Evolutionary conservation across 1,140 invertebrate genomes (phyloP).

Genomic region (Drosophila arizonae): DNA sequence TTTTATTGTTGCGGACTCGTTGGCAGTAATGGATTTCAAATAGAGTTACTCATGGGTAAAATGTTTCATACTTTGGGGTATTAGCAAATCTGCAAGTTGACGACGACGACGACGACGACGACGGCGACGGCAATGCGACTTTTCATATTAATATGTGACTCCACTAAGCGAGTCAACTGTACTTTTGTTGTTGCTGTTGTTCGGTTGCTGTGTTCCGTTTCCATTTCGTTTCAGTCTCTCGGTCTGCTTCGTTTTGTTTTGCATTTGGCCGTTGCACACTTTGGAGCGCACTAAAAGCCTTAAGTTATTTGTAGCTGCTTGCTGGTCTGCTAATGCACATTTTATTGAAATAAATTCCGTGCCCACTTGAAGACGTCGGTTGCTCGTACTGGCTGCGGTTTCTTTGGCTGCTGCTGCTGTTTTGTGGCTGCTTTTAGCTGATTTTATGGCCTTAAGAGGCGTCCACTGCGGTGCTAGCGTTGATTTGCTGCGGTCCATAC

Average conservation of each 20-base stretch:
- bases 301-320: slow-evolving; percentile 74
- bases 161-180: slow-evolving; percentile 24
- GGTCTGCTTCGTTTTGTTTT: slow-evolving; percentile 58
- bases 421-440: slow-evolving; percentile 80
- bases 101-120: slow-evolving; percentile 21
- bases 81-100: slow-evolving; percentile 72
- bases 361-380: slow-evolving; percentile 45
- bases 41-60: slow-evolving; percentile 81
- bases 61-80: slow-evolving; percentile 78
- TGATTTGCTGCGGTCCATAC: slow-evolving; percentile 73
- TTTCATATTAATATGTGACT: slow-evolving; percentile 60
- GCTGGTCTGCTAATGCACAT: slow-evolving; percentile 73
- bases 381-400: slow-evolving; percentile 28
- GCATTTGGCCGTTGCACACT: slow-evolving; percentile 49
- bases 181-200: slow-evolving; percentile 2
- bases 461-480: slow-evolving; percentile 59
- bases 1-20: slow-evolving; percentile 80
- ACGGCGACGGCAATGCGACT: slow-evolving; percentile 2
- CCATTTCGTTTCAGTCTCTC: slow-evolving; percentile 21
- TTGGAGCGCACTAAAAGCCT: slow-evolving; percentile 68
- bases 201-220: slow-evolving; percentile 9
- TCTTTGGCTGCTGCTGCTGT: slow-evolving; percentile 60
- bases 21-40: slow-evolving; percentile 80
- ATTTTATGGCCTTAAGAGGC: slow-evolving; percentile 76
- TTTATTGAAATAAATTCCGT: slow-evolving; percentile 82